Percentiles rank a stretch among this genome's conserved stretches.
These are phyloP conservation scores for Tetragonula clypearis DNA, from an alignment of 1,140 invertebrate species.

Conservation along the genomic window DNA sequence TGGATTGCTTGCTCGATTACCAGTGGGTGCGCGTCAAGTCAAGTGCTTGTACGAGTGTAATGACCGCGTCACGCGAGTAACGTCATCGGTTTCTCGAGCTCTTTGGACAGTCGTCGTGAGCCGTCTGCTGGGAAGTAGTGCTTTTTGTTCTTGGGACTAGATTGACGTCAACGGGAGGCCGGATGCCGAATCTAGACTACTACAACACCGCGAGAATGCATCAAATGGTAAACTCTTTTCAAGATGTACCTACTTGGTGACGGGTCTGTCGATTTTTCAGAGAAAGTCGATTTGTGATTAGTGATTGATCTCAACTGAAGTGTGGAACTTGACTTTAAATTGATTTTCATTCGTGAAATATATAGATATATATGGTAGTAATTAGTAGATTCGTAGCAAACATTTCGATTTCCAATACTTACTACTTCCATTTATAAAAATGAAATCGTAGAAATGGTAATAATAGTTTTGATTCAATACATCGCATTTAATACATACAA, in stretches of 20 bases:
- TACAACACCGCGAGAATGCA: constrained; percentile 81
- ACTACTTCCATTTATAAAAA: too few species aligned
- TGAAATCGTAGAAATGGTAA: too few species aligned
- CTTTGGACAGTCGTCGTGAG: not conserved
- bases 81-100: not conserved
- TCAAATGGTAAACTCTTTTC: constrained; percentile 81
- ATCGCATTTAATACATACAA: too few species aligned
- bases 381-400: too few species aligned
- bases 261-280: not conserved
- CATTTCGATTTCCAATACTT: too few species aligned
- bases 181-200: constrained; percentile 81
- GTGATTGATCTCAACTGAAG: not conserved
- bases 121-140: not conserved
- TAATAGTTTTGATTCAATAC: too few species aligned
- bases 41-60: not conserved
- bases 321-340: not conserved
- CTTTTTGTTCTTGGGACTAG: not conserved
- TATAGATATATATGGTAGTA: not conserved
- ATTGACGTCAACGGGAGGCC: constrained; percentile 42
- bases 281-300: not conserved
- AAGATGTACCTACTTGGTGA: constrained; percentile 55
- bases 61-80: constrained; percentile 24
- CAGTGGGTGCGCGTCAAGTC: not conserved
- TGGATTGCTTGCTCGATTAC: not conserved
- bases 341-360: not conserved